Evolutionary conservation across 2,113 vertebrate species (phyloP).

Genomic region (Microtus oregoni): DNA sequence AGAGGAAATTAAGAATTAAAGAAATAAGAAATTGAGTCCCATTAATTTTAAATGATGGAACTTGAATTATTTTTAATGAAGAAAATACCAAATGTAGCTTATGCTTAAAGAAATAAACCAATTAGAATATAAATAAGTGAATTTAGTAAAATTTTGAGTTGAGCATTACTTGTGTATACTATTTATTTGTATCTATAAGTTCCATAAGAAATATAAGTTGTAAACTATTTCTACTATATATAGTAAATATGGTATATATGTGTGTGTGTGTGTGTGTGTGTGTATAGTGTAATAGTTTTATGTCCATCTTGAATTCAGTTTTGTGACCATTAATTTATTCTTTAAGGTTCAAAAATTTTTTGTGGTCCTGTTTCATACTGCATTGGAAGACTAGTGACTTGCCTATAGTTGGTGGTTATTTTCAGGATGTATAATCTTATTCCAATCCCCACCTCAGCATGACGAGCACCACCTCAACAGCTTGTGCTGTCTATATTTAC

Average conservation of each 20-base stretch:
- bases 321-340: neutral
- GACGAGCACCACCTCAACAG: neutral
- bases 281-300: neutral
- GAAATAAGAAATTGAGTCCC: no score
- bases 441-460: neutral
- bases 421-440: neutral
- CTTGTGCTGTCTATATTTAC: neutral
- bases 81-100: no score
- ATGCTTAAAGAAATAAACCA: no score
- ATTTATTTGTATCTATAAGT: no score
- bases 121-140: no score
- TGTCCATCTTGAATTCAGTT: neutral
- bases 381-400: neutral
- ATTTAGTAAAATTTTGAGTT: no score
- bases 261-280: neutral
- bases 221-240: no score
- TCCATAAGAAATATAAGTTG: no score
- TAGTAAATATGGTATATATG: neutral
- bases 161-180: no score
- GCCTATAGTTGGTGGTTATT: neutral
- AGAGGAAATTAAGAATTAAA: no score
- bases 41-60: no score
- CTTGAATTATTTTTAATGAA: no score
- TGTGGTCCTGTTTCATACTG: neutral
- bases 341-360: neutral